Evolutionary conservation across 1,140 invertebrate genomes (phyloP).

Genomic region (Zaprionus tsacasi): DNA sequence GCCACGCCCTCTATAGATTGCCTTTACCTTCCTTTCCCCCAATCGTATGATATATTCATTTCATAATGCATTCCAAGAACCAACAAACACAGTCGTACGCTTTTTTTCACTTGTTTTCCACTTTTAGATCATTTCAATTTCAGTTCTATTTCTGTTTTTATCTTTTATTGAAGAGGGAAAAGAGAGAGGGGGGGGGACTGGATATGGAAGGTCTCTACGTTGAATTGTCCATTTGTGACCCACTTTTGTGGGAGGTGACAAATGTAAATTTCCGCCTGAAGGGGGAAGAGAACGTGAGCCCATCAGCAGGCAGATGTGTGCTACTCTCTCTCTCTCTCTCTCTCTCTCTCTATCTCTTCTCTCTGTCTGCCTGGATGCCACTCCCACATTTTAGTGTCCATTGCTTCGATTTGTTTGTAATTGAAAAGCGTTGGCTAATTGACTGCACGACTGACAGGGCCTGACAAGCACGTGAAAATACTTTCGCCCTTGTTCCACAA

Average conservation of each 20-base stretch:
- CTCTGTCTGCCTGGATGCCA: background rate
- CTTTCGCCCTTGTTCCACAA: constrained; percentile 30
- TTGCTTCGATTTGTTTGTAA: constrained; percentile 52
- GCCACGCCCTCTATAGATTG: background rate
- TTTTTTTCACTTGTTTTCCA: background rate
- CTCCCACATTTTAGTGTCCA: constrained; percentile 10
- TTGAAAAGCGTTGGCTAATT: constrained; percentile 57
- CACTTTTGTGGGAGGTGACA: constrained; percentile 46
- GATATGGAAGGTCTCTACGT: background rate
- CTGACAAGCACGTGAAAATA: constrained; percentile 52
- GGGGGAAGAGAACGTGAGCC: background rate
- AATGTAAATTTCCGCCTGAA: constrained; percentile 41
- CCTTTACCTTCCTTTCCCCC: background rate
- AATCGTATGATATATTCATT: constrained; percentile 2
- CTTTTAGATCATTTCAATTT: constrained; percentile 15
- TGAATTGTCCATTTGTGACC: constrained; percentile 45
- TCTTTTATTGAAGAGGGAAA: background rate
- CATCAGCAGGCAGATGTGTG: background rate
- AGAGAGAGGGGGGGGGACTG: background rate
- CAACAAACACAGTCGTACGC: background rate
- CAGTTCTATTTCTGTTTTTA: constrained; percentile 21
- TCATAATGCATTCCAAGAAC: constrained; percentile 26
- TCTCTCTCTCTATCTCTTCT: background rate
- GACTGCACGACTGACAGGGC: constrained; percentile 50
- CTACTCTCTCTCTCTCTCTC: background rate